Evolutionary conservation across 2,888 invertebrate species (phyloP), one percentile per base, ranked within the genome.

Genomic region (Drosophila tripunctata): DNA sequence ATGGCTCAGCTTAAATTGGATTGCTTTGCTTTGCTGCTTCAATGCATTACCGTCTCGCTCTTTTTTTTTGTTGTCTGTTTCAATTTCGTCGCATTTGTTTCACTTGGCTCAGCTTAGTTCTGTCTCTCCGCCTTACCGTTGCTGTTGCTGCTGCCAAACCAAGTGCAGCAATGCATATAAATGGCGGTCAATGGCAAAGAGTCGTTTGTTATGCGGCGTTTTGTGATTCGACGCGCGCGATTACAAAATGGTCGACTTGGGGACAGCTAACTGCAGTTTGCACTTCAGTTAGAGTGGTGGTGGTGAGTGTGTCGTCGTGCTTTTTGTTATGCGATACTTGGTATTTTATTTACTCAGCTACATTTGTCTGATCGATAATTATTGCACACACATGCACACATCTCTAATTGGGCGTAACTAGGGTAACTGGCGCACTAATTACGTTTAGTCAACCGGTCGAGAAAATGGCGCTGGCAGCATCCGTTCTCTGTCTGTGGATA

Each of bases 121-220:
- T 12, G 24, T 31, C n/a, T 4, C 24, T n/a, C 10, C 24, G 17
- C 17, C n/a, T n/a, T 41, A 2, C 19, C 24, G 22, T 4, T 22
- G 7, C 22, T 22, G 27, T 7, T 24, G 19, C 30, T 30, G 15
- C 35, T n/a, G 30, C n/a, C 8, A 10, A 35, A n/a, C 15, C 44
- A 60, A 68, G 58, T 72, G 75, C 79, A 67, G 73, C 76, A 75
- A 51, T 70, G 82, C 86, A 83, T 83, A 86, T 47, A 83, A 83
- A 83, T 86, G 71, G 55, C 65, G 63, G 57, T 77, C 64, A 66
- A 75, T 75, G 65, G 65, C 61, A 66, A 44, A 27, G n/a, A n/a
- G 64, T 58, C 62, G 62, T 80, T 82, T 74, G 75, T 73, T 69
- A 51, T 68, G 56, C 55, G 55, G 38, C 64, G 38, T 31, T 61